Base-by-base conservation (phyloP, 1,140 invertebrate species). In the Neomicropteryx cornuta region DNA sequence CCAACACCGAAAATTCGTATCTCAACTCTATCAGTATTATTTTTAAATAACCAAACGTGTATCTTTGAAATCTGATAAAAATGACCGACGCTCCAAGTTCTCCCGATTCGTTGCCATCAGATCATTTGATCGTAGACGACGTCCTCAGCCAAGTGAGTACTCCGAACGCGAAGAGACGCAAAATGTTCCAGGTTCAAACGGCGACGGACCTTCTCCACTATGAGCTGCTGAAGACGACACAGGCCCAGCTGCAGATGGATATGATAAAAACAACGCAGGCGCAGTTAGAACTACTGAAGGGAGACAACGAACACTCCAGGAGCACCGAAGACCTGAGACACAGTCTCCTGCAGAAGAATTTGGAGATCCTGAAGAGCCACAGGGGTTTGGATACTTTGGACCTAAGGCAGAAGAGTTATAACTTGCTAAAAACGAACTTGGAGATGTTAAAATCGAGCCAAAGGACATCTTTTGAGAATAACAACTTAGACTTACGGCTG, bases 391-490 rank as follows among this genome's bases (percentile, higher is more conserved):
- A 47, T 23, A 41, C 45, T 0, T 20, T 47, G 11, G 45, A 47
- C 21, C 20, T 44, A 22, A 40, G 45, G 35, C 41, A 43, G 30
- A 43, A 30, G 18, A 39, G 45, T 23, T 44, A 44, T 23, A 47
- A 47, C 30, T 30, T 47, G 13, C 8, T 47, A 21, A 36, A 38
- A 40, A 44, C 33, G 16, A 47, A 47, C 38, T 32, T 47, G 18
- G 46, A 47, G 27, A 33, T 47, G 42, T 28, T 47, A 24, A 47
- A 47, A 33, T 44, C 37, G 18, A 46, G 41, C 19, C 44, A 46
- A 31, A 42, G 36, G 21, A 41, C 43, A 14, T 47, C 45, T 2
- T 22, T 44, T 10, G 36, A 41, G 21, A 24, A 33, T 10, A n/a
- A n/a, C n/a, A 44, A 44, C 33, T 18, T 41, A 31, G 42, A 44